phyloP scores from a whole-genome alignment of 1,140 invertebrate species.

The Leptinotarsa undecemlineata region DNA sequence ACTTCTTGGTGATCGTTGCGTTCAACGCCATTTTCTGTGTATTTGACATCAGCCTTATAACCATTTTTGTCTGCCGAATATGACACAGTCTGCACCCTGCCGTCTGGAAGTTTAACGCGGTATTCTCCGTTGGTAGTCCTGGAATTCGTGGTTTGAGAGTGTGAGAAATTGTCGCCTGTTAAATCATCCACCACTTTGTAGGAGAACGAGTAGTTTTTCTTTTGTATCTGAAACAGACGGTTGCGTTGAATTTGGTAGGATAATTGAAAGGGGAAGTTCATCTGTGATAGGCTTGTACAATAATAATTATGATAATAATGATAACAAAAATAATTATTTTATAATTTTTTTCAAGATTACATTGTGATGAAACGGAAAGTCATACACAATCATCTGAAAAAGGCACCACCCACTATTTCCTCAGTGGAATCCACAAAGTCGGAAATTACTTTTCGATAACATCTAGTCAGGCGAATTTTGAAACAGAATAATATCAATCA shows the following conservation, averaged over 20 bases:
- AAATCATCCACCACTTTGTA: slow-evolving; percentile 82
- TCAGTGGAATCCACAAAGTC: too few species aligned
- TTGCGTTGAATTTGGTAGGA: neutral
- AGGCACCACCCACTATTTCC: too few species aligned
- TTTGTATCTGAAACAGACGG: slow-evolving; percentile 6
- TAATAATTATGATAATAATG: too few species aligned
- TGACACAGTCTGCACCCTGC: slow-evolving; percentile 73
- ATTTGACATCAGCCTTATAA: slow-evolving; percentile 73
- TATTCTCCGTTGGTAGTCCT: slow-evolving; percentile 77
- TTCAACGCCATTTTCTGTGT: slow-evolving; percentile 58
- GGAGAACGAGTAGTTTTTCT: slow-evolving; percentile 72
- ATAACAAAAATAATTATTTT: too few species aligned
- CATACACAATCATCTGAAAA: too few species aligned
- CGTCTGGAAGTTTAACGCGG: slow-evolving; percentile 73
- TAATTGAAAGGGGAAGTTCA: neutral
- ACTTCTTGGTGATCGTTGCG: too few species aligned
- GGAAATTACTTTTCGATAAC: too few species aligned
- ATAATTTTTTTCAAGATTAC: too few species aligned
- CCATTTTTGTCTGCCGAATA: slow-evolving; percentile 79
- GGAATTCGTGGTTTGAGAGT: slow-evolving; percentile 75
- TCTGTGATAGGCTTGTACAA: too few species aligned
- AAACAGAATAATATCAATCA: too few species aligned
- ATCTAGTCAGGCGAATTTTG: too few species aligned
- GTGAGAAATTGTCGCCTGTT: slow-evolving; percentile 80
- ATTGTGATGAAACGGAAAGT: too few species aligned